Base-by-base conservation (phyloP, 1,140 invertebrate genomes). In the Agrypnia vestita region DNA sequence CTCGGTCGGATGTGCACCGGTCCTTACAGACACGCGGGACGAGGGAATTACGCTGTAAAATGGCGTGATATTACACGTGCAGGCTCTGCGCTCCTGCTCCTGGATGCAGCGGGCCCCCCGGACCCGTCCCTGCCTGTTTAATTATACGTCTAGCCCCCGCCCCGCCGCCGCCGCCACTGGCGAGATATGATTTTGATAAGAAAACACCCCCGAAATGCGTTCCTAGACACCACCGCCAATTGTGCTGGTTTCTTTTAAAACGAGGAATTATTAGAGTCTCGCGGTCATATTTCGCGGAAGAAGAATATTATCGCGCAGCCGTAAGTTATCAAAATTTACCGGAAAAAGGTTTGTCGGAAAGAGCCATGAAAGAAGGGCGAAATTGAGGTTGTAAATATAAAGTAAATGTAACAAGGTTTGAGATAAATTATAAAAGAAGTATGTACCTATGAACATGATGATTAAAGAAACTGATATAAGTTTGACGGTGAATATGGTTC, bases 141-240 rank as follows among this genome's bases (percentile, higher is more conserved):
- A 81, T 81, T 81, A 81, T 71, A 78, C 76, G 75, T 78, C 67
- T 79, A 56, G 51, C 77, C 77, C 55, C 77, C 69, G n/a, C 69
- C 71, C 74, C 44, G 25, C 6, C 25, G 25, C 25, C 55, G 44
- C n/a, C 75, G 69, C 80, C 76, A 67, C 47, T 51, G 80, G 71
- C 80, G 75, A 76, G 75, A 81, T 76, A 76, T 76, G 80, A 67
- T 55, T 73, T 69, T 72, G 80, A 81, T 81, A 81, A 81, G 76
- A 71, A 51, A n/a, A 55, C 62, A 67, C 80, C 47, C 17, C 76
- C 21, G 19, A 61, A 76, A 76, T 76, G 62, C 62, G 62, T 78
- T 75, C 69, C 76, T 44, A 67, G 76, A 78, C 25, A 53, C 61
- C 25, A 53, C 61, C 55, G 35, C 17, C 44, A 78, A 78, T 78